Conservation (phyloP, 1,140 invertebrate species). For the Melitaea cinxia region DNA sequence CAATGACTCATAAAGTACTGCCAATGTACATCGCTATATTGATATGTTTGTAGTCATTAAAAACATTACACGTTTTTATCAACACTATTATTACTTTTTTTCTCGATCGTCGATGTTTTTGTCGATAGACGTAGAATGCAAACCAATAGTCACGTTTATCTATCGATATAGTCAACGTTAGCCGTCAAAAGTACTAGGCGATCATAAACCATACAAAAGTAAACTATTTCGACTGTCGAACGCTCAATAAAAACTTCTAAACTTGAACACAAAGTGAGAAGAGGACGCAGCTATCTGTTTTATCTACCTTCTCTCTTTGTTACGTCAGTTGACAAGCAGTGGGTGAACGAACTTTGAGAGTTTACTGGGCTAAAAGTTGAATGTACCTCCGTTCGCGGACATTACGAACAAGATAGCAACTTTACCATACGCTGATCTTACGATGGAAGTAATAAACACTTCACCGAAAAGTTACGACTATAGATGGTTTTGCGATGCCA, state of each 20-base stretch:
- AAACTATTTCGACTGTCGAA: conserved; percentile 68
- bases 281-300: conserved; percentile 63
- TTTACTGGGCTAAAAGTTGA: conserved; percentile 82
- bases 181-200: conserved; percentile 75
- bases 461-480: conserved; percentile 41
- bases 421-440: conserved; percentile 65
- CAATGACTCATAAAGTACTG: not conserved
- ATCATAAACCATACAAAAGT: conserved; percentile 65
- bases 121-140: conserved; percentile 20
- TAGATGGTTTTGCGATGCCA: conserved; percentile 35
- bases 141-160: conserved; percentile 39
- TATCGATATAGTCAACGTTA: conserved; percentile 76
- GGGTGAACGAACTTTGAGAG: conserved; percentile 80
- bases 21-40: too few relatives aligned
- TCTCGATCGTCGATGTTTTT: conserved; percentile 1
- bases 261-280: conserved; percentile 65
- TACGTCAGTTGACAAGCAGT: conserved; percentile 81
- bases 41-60: not conserved
- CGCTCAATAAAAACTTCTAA: conserved; percentile 76
- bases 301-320: conserved; percentile 59
- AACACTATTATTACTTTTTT: conserved; percentile 11
- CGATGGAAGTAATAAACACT: conserved; percentile 54
- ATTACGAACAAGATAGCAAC: conserved; percentile 82
- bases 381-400: conserved; percentile 81
- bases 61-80: conserved; percentile 10